Evolutionary conservation across 2,888 invertebrate genomes (phyloP).

Genomic region (Pseudeuparius sepicola): DNA sequence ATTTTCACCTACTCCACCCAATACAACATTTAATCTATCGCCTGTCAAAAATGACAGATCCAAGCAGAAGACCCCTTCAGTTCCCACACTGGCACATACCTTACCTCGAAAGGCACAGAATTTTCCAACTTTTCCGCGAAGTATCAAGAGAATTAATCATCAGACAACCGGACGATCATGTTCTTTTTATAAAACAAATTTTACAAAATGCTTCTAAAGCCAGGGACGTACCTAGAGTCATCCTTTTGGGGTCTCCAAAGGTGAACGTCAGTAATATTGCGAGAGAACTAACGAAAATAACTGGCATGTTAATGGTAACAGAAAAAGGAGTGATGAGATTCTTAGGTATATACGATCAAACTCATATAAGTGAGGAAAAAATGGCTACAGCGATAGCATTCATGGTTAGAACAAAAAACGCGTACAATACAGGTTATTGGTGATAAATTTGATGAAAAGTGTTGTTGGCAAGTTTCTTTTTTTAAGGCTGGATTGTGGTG

Average conservation of each 20-base stretch:
- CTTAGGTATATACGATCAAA: constrained; percentile 16
- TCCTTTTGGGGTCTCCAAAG: constrained; percentile 47
- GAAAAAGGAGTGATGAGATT: constrained; percentile 12
- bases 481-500: constrained; percentile 29
- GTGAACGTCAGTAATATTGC: constrained; percentile 27
- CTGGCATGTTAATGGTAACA: constrained; percentile 32
- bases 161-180: constrained; percentile 51
- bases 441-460: too few species aligned
- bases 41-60: constrained; percentile 30
- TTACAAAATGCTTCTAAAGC: constrained; percentile 41
- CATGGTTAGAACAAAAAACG: constrained; percentile 28
- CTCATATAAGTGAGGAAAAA: too few species aligned
- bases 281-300: constrained; percentile 28
- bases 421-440: too few species aligned
- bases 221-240: constrained; percentile 43
- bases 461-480: too few species aligned
- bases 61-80: constrained; percentile 32
- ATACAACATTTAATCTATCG: too few species aligned
- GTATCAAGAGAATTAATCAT: constrained; percentile 49
- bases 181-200: constrained; percentile 51
- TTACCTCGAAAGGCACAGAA: constrained; percentile 53
- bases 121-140: constrained; percentile 56
- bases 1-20: too few species aligned
- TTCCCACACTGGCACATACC: constrained; percentile 46
- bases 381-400: constrained; percentile 32